Evolutionary conservation across 2,888 invertebrate genomes (phyloP), one percentile per base, ranked within the genome.

Genomic region (Diarsia rubi): DNA sequence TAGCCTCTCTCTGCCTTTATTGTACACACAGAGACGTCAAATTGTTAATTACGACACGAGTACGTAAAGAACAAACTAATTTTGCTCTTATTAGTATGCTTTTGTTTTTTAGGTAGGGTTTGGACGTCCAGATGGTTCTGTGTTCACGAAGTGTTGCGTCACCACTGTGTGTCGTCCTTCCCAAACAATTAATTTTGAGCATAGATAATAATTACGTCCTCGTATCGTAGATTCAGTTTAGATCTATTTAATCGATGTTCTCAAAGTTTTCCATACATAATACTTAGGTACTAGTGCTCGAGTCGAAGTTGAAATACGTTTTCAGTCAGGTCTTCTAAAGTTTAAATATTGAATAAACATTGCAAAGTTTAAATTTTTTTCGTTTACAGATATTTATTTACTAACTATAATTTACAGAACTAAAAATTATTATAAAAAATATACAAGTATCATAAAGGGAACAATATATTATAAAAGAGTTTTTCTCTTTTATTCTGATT

Each of bases 1-100:
- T 73, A 71, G 82, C 84, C 77, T 82, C 77, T 81, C 68, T 62
- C 42, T 64, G 71, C 68, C 54, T 78, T 79, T 70, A 78, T 68
- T 52, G 73, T 79, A 63, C 47, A 76, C 68, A 73, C 64, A 79
- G 59, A 66, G 70, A 83, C 65, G 81, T 84, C 75, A 83, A 85
- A 75, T 72, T 66, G 77, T 80, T 85, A 82, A 85, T 83, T 85
- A 85, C 75, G 68, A 73, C 45, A 69, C 42, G 79, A 82, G 52
- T 77, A 49, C 73, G 68, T 71, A 45, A 69, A 77, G 69, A 81
- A 73, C 62, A 79, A 83, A 72, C 72, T 47, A 64, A 76, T 75
- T 79, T 49, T 59, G 24, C 47, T 63, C 42, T 79, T 67, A 67
- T 79, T 75, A n/a, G 65, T 59, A 27, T 76, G 47, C 67, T 64